Conservation (phyloP, 2,113 vertebrate species). For the Sinocyclocheilus anshuiensis region DNA sequence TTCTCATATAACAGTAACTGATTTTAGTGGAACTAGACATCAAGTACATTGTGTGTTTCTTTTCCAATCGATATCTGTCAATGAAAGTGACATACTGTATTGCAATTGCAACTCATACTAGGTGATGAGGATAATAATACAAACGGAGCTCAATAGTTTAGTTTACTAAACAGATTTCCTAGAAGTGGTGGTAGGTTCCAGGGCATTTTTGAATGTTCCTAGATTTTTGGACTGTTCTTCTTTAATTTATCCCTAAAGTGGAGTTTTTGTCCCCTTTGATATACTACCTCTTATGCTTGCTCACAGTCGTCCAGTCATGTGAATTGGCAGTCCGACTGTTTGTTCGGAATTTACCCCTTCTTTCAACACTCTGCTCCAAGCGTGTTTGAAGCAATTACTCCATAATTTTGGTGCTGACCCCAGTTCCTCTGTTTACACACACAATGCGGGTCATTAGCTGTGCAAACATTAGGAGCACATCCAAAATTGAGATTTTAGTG, state of each 20-base stretch:
- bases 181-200: background rate
- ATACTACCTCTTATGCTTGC: background rate
- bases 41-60: background rate
- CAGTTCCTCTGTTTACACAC: constrained; percentile 37
- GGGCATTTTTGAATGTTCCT: background rate
- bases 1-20: too few relatives aligned
- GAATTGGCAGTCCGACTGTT: constrained; percentile 13
- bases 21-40: background rate
- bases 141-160: background rate
- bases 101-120: background rate
- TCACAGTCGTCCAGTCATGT: background rate
- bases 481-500: constrained; percentile 9
- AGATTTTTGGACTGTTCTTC: background rate
- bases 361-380: constrained; percentile 36
- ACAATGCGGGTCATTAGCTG: background rate
- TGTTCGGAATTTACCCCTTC: constrained; percentile 32
- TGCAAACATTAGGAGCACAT: constrained; percentile 8
- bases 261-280: background rate
- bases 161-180: background rate
- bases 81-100: background rate
- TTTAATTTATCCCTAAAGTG: background rate
- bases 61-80: background rate
- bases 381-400: constrained; percentile 49
- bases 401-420: constrained; percentile 48
- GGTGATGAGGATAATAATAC: background rate